A percentile compares a stretch with the other conserved stretches of the same genome.
phyloP scores from a whole-genome alignment of 2,113 vertebrate species.

The Paratilapia polleni region DNA sequence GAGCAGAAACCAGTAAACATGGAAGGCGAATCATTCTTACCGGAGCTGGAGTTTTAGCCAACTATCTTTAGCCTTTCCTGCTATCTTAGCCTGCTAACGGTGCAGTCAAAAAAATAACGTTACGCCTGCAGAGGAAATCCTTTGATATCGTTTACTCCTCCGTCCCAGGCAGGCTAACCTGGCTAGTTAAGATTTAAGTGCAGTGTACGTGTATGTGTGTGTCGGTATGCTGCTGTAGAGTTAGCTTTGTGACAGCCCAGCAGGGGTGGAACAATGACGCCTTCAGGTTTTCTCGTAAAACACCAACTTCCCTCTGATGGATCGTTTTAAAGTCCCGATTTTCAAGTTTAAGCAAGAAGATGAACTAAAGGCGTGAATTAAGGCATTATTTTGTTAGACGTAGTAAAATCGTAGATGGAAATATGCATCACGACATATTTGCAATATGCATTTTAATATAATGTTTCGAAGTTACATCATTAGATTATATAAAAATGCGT shows the following conservation, averaged over 20 bases:
- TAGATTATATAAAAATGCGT: background rate
- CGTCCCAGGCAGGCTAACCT: background rate
- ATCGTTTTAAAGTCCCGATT: background rate
- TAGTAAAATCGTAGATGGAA: background rate
- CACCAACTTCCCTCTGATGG: rapidly evolving
- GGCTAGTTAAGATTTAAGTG: background rate
- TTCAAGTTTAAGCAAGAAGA: background rate
- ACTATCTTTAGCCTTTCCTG: slow-evolving; percentile 52
- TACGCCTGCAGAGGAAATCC: background rate
- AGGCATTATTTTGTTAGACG: background rate
- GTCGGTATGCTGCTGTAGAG: slow-evolving; percentile 47
- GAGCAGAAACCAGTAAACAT: slow-evolving; percentile 42
- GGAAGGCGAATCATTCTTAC: slow-evolving; percentile 66
- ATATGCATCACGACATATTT: background rate
- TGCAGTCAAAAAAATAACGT: background rate
- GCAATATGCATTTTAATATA: too few relatives aligned
- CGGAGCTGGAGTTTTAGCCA: slow-evolving; percentile 59
- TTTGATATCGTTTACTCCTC: background rate
- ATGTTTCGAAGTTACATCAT: background rate
- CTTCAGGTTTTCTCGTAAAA: slow-evolving; percentile 58
- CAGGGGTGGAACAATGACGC: slow-evolving; percentile 65
- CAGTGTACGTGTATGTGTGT: slow-evolving; percentile 24
- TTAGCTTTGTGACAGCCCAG: slow-evolving; percentile 48
- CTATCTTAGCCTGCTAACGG: slow-evolving; percentile 39
- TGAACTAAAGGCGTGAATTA: background rate